Percentiles rank a stretch among this genome's conserved stretches.
Evolutionary conservation across 1,140 invertebrate species (phyloP).

Genomic region (Anagrus nilaparvatae): DNA sequence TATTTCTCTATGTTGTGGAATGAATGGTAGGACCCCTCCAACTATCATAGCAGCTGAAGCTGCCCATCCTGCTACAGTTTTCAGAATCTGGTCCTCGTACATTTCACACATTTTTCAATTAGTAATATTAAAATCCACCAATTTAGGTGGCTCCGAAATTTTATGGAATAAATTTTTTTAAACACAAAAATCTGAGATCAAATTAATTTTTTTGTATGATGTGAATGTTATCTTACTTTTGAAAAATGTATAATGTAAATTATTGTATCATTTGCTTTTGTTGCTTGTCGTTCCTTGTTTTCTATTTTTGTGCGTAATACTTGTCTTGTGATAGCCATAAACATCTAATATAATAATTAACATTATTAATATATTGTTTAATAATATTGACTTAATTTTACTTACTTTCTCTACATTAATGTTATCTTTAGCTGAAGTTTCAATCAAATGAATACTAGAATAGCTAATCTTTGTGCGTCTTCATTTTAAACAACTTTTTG

Average conservation of each 20-base stretch:
- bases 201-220: too few relatives aligned
- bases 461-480: conserved; percentile 93
- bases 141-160: too few relatives aligned
- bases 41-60: conserved; percentile 80
- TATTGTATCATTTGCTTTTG: conserved; percentile 48
- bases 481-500: conserved; percentile 93
- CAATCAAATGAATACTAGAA: conserved; percentile 90
- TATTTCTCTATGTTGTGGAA: conserved; percentile 92
- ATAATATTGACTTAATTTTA: conserved; percentile 41
- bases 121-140: too few relatives aligned
- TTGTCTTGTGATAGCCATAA: conserved; percentile 61
- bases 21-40: conserved; percentile 75
- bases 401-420: conserved; percentile 95
- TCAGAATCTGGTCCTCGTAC: conserved; percentile 42
- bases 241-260: too few relatives aligned
- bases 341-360: too few relatives aligned
- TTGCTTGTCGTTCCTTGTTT: conserved; percentile 48
- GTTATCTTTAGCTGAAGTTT: conserved; percentile 98
- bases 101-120: conserved; percentile 23
- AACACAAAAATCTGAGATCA: too few relatives aligned
- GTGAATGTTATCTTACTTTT: too few relatives aligned
- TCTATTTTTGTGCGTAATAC: conserved; percentile 60
- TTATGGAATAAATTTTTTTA: too few relatives aligned
- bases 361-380: too few relatives aligned
- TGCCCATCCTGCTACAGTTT: conserved; percentile 54